phyloP scores from a whole-genome alignment of 2,888 invertebrate genomes.

The Apamea sordens region DNA sequence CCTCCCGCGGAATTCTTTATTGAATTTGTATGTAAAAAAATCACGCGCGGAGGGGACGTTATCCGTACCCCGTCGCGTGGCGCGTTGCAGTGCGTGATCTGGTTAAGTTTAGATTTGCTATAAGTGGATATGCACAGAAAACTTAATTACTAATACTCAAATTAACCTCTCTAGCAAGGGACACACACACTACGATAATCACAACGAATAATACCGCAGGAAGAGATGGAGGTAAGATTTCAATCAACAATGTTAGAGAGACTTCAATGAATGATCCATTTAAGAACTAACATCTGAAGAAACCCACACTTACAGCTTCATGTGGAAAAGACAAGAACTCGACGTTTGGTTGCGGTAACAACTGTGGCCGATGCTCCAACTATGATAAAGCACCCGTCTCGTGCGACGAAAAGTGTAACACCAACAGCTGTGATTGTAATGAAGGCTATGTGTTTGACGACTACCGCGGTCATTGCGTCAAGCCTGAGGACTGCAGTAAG shows the following conservation, averaged over 20 bases:
- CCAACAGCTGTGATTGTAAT: conserved; percentile 64
- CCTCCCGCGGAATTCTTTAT: too few species aligned
- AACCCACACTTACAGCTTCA: conserved; percentile 40
- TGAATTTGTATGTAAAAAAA: too few species aligned
- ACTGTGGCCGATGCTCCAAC: too few species aligned
- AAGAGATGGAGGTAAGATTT: conserved; percentile 21
- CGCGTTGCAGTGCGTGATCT: too few species aligned
- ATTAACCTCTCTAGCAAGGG: conserved; percentile 9
- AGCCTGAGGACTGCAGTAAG: conserved; percentile 60
- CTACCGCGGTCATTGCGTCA: conserved; percentile 38
- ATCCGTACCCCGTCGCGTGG: too few species aligned
- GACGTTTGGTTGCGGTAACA: not conserved
- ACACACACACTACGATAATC: conserved; percentile 3
- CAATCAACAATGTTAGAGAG: not conserved
- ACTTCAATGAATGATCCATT: not conserved
- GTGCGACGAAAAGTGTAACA: too few species aligned
- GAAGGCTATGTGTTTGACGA: conserved; percentile 56
- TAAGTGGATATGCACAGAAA: not conserved
- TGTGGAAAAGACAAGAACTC: conserved; percentile 63
- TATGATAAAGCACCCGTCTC: too few species aligned
- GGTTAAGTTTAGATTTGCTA: too few species aligned
- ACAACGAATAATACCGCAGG: not conserved
- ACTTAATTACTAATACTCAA: not conserved
- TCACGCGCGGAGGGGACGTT: too few species aligned
- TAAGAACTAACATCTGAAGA: too few species aligned